Conservation (phyloP, 2,888 invertebrate species). For the Apodemia duryi region DNA sequence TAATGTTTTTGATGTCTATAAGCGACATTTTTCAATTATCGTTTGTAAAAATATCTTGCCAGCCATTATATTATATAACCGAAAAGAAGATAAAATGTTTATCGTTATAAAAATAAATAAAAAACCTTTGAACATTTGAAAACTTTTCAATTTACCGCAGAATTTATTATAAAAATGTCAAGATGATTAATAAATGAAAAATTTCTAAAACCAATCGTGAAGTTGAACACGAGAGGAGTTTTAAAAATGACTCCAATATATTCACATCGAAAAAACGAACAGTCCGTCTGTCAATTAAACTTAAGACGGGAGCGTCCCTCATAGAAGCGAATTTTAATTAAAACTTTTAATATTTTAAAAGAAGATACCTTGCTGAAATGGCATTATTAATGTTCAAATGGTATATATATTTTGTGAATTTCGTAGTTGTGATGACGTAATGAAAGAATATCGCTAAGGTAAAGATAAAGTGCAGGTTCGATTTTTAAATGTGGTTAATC, state of each 20-base stretch:
- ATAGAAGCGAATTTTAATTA: constrained; percentile 13
- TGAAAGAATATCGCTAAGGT: not conserved
- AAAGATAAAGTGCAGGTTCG: too few relatives aligned
- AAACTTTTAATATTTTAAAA: constrained; percentile 15
- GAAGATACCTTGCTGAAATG: not conserved
- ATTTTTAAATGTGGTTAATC: too few relatives aligned
- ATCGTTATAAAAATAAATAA: too few relatives aligned
- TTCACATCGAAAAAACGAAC: constrained; percentile 47
- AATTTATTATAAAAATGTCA: constrained; percentile 39
- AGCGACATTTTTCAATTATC: too few relatives aligned
- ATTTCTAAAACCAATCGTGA: constrained; percentile 37
- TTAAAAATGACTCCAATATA: constrained; percentile 55
- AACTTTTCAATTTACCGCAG: constrained; percentile 41
- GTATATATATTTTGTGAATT: not conserved
- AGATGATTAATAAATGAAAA: constrained; percentile 38
- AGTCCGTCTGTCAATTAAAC: constrained; percentile 40
- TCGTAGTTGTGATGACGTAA: not conserved
- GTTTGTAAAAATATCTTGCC: too few relatives aligned
- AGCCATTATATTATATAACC: too few relatives aligned
- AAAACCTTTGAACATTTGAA: constrained; percentile 23
- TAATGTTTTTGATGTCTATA: too few relatives aligned
- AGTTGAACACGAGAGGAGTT: constrained; percentile 45
- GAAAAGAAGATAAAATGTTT: too few relatives aligned
- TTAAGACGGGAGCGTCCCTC: constrained; percentile 21
- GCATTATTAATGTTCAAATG: not conserved